phyloP scores from a whole-genome alignment of 2,113 vertebrate species.

The Sebastes schlegelii region DNA sequence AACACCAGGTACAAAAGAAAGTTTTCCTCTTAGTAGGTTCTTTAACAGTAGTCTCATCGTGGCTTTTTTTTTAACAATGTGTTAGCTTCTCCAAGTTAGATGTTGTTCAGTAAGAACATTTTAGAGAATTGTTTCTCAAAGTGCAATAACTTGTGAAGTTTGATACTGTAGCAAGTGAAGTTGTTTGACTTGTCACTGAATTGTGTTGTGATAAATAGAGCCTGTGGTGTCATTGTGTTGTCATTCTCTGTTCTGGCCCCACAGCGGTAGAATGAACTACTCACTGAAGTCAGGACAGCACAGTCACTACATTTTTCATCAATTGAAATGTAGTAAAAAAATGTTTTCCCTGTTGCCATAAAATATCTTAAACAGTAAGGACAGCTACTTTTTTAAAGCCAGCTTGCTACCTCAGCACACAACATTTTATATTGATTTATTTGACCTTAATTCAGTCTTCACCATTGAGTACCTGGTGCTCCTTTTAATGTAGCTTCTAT shows the following conservation, averaged over 20 bases:
- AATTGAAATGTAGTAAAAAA: background rate
- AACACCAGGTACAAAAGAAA: slow-evolving; percentile 82
- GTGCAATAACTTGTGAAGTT: background rate
- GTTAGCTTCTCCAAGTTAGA: too few species aligned
- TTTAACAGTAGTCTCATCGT: background rate
- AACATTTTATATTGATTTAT: too few species aligned
- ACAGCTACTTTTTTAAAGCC: too few species aligned
- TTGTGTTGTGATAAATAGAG: background rate
- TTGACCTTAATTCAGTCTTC: too few species aligned
- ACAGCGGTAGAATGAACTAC: background rate
- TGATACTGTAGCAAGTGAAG: background rate
- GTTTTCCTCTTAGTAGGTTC: background rate
- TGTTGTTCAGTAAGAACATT: background rate
- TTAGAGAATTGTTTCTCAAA: too few species aligned
- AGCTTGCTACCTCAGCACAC: too few species aligned
- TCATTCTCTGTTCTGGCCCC: background rate
- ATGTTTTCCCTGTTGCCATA: too few species aligned
- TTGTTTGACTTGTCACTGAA: background rate
- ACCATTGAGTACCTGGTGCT: too few species aligned
- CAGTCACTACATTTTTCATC: background rate
- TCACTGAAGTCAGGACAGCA: background rate
- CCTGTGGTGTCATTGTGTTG: background rate
- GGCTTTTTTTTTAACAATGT: background rate
- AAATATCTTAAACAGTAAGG: too few species aligned
- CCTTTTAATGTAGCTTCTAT: too few species aligned